Evolutionary conservation across 1,140 invertebrate genomes (phyloP).

Genomic region (Planococcus citri): DNA sequence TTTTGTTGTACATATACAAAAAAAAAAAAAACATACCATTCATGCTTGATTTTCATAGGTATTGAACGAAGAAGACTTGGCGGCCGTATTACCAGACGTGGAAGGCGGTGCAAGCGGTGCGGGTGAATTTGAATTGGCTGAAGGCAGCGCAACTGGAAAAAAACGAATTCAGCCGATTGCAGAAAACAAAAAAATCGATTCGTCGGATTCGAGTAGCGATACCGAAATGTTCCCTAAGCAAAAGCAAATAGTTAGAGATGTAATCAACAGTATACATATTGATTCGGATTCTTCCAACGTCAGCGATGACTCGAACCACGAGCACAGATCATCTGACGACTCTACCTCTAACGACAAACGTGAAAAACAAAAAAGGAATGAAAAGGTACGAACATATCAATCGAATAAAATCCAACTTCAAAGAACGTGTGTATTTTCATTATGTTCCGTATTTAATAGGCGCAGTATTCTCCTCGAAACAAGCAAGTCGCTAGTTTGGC

Average conservation of each 20-base stretch:
- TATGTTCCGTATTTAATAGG: slow-evolving; percentile 26
- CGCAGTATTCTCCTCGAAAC: slow-evolving; percentile 41
- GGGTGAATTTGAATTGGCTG: slow-evolving; percentile 44
- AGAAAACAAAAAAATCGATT: slow-evolving; percentile 26
- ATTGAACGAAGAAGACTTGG: slow-evolving; percentile 52
- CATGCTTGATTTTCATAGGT: slow-evolving; percentile 36
- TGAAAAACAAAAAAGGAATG: slow-evolving; percentile 37
- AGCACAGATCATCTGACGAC: slow-evolving; percentile 27
- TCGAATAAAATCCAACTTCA: slow-evolving; percentile 30
- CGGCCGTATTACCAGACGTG: slow-evolving; percentile 49
- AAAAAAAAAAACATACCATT: not conserved
- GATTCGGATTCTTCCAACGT: slow-evolving; percentile 44
- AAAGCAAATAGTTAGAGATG: slow-evolving; percentile 48
- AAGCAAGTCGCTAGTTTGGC: slow-evolving; percentile 39
- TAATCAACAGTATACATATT: slow-evolving; percentile 44
- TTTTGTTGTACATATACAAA: too few relatives aligned
- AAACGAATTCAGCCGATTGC: slow-evolving; percentile 23
- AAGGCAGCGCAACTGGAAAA: slow-evolving; percentile 28
- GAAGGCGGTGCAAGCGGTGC: slow-evolving; percentile 43
- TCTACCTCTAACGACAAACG: slow-evolving; percentile 39
- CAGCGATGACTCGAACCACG: slow-evolving; percentile 33
- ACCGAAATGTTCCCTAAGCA: slow-evolving; percentile 47
- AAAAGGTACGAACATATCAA: slow-evolving; percentile 34
- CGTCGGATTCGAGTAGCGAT: slow-evolving; percentile 38
- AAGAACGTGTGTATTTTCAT: slow-evolving; percentile 35